Percentiles rank a stretch among this genome's conserved stretches.
These are phyloP conservation scores for Chelon auratus DNA, from an alignment of 2,797 vertebrate genomes.

Conservation along the genomic window DNA sequence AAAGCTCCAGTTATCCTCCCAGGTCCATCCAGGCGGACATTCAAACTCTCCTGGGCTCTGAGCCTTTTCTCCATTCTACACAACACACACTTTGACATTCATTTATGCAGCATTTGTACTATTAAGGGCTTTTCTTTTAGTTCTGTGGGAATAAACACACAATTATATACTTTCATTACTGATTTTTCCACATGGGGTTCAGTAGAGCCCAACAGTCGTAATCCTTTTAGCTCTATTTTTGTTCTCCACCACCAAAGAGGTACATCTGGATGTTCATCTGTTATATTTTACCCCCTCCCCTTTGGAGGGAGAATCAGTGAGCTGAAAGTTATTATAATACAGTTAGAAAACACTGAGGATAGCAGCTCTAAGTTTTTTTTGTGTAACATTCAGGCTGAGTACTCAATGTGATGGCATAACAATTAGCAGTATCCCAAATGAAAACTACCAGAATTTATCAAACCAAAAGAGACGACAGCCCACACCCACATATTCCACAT, in stretches of 20 bases:
- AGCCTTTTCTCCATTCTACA: slow-evolving; percentile 94
- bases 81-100: slow-evolving; percentile 43
- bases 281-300: not conserved
- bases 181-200: no score
- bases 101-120: not conserved
- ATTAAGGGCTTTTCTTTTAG: not conserved
- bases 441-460: not conserved
- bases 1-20: slow-evolving; percentile 92
- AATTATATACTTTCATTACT: not conserved
- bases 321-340: not conserved
- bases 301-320: not conserved
- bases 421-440: not conserved
- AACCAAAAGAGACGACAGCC: slow-evolving; percentile 3
- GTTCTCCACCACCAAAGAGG: not conserved
- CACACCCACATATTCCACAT: slow-evolving; percentile 35
- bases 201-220: no score
- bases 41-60: slow-evolving; percentile 86
- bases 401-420: not conserved
- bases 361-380: not conserved
- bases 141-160: not conserved
- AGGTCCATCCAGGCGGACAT: slow-evolving; percentile 92
- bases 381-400: not conserved
- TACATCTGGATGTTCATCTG: not conserved
- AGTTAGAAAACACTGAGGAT: not conserved
- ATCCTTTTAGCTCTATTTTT: not conserved